Conservation (phyloP, 2,888 invertebrate genomes). For the Diplazon laetatorius region DNA sequence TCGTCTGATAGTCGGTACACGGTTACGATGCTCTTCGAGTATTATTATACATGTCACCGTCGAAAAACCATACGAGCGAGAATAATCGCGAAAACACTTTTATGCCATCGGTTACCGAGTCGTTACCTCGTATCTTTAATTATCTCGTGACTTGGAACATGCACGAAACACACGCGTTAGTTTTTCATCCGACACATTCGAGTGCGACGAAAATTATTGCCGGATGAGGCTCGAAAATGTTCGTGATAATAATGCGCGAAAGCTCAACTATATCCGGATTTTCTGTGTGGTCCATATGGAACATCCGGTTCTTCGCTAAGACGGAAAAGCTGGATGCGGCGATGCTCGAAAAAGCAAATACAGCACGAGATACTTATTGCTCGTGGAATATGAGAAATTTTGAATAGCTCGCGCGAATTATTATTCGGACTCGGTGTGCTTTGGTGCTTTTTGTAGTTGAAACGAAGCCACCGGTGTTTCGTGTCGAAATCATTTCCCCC, state of each 20-base stretch:
- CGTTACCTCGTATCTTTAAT: slow-evolving; percentile 38
- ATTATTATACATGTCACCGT: too few relatives aligned
- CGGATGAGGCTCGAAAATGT: slow-evolving; percentile 39
- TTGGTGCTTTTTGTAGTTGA: background rate
- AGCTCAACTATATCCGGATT: slow-evolving; percentile 10
- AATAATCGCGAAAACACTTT: slow-evolving; percentile 25
- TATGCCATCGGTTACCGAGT: slow-evolving; percentile 48
- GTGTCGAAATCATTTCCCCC: too few relatives aligned
- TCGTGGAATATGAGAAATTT: slow-evolving; percentile 3
- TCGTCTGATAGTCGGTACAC: slow-evolving; percentile 1
- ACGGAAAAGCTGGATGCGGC: slow-evolving; percentile 14
- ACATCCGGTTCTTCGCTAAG: background rate
- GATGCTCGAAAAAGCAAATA: slow-evolving; percentile 4
- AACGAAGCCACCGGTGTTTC: background rate
- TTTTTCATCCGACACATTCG: slow-evolving; percentile 29
- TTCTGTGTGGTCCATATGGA: background rate
- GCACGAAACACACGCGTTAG: background rate
- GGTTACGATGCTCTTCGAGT: too few relatives aligned
- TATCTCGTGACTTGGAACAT: background rate
- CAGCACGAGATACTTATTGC: slow-evolving; percentile 1
- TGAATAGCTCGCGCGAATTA: slow-evolving; percentile 2
- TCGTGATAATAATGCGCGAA: slow-evolving; percentile 53
- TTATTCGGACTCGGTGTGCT: background rate
- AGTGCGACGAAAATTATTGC: slow-evolving; percentile 13
- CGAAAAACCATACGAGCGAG: slow-evolving; percentile 15